These are phyloP conservation scores for Burhinus oedicnemus DNA, from an alignment of 2,113 vertebrate genomes.

Conservation along the genomic window DNA sequence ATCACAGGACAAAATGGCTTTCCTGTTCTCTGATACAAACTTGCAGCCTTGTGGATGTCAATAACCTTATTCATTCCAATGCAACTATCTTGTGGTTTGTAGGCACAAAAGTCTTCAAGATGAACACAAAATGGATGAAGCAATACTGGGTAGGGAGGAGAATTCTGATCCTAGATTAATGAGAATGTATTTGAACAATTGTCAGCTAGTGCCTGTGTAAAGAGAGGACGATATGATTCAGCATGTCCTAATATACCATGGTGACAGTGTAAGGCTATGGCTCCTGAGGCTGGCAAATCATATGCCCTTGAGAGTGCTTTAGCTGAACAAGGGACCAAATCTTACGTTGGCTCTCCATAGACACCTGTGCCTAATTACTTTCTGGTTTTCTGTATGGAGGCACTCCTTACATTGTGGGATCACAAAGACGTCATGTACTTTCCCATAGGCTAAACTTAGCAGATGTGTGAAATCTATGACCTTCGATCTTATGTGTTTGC, in stretches of 20 bases:
- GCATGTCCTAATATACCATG: fast-evolving
- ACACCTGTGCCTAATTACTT: neutral
- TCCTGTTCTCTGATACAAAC: neutral
- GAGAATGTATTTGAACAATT: neutral
- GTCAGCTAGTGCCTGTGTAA: neutral
- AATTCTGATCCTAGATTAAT: neutral
- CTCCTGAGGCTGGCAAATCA: neutral
- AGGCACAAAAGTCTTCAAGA: neutral
- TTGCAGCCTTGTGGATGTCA: neutral
- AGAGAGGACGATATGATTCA: neutral
- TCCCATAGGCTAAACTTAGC: neutral
- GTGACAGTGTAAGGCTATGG: neutral
- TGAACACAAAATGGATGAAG: neutral
- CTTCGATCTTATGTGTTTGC: neutral
- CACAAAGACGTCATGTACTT: neutral
- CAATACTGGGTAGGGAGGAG: neutral
- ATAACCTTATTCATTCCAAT: neutral
- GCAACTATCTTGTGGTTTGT: neutral
- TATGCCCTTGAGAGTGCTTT: neutral
- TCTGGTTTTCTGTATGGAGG: neutral
- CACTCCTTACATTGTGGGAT: neutral
- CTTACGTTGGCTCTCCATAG: neutral
- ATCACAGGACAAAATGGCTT: neutral
- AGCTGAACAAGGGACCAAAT: neutral
- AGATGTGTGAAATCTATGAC: neutral